A percentile compares a stretch with the other conserved stretches of the same genome.
These are phyloP conservation scores for Lepus americanus DNA, from an alignment of 2,113 vertebrate genomes.

Conservation along the genomic window DNA sequence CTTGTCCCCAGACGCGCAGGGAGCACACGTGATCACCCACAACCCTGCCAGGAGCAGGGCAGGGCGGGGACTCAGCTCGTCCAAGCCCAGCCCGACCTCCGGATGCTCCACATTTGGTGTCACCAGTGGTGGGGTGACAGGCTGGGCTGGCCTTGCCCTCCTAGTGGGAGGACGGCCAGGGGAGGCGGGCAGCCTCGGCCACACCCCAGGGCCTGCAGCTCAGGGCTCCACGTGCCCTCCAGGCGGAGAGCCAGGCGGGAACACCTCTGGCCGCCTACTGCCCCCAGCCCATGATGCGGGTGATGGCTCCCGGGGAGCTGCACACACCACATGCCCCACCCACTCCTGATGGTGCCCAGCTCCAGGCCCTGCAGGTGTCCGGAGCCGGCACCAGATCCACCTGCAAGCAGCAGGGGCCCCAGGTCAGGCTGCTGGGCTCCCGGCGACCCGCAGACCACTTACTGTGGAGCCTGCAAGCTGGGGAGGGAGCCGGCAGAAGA, in stretches of 20 bases:
- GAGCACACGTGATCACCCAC: fast-evolving
- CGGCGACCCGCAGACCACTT: no score
- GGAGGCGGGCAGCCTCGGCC: not conserved
- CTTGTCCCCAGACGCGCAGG: not conserved
- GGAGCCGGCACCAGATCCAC: not conserved
- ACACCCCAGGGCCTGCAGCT: not conserved
- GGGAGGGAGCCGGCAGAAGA: no score
- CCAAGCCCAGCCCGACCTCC: not conserved
- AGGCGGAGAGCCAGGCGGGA: not conserved
- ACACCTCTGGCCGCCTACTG: no score
- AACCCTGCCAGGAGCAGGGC: not conserved
- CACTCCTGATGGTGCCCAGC: not conserved
- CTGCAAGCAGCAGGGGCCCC: not conserved
- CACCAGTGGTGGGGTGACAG: fast-evolving
- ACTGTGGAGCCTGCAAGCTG: no score
- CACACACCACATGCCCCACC: not conserved
- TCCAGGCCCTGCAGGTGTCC: not conserved
- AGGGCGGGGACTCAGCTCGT: not conserved
- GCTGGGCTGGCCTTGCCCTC: not conserved
- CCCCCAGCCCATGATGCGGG: fast-evolving
- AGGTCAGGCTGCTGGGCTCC: not conserved
- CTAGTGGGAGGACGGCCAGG: not conserved
- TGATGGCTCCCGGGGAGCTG: not conserved
- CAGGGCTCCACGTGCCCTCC: not conserved
- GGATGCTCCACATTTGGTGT: not conserved